These are phyloP conservation scores for Apodemia duryi DNA, from an alignment of 2,888 invertebrate genomes.

Conservation along the genomic window DNA sequence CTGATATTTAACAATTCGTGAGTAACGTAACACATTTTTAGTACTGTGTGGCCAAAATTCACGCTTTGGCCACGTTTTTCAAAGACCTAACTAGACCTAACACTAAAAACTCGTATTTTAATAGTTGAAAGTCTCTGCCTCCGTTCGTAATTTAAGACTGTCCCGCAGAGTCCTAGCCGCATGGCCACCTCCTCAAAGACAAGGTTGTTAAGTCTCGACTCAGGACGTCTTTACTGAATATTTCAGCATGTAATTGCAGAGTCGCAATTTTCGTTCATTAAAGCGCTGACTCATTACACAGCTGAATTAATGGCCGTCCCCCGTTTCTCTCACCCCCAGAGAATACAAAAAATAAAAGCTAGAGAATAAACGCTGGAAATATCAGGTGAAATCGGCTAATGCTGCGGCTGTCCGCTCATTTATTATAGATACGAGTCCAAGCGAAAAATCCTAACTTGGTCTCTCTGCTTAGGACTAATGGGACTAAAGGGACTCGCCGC, in stretches of 20 bases:
- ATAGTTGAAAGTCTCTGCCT: neutral
- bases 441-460: conserved; percentile 36
- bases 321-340: conserved; percentile 24
- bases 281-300: conserved; percentile 45
- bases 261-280: conserved; percentile 43
- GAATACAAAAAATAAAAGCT: conserved; percentile 12
- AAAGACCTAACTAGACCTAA: too few species aligned
- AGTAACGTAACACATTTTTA: too few species aligned
- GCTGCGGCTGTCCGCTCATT: conserved; percentile 48
- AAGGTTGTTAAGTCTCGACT: conserved; percentile 32
- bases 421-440: conserved; percentile 49
- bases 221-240: conserved; percentile 45
- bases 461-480: conserved; percentile 30
- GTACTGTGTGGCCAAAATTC: too few species aligned
- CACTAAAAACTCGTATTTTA: too few species aligned
- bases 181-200: conserved; percentile 21
- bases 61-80: too few species aligned
- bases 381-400: conserved; percentile 36
- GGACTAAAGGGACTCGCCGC: conserved; percentile 10
- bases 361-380: conserved; percentile 34
- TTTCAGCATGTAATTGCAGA: conserved; percentile 57
- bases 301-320: conserved; percentile 40
- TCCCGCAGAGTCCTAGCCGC: neutral
- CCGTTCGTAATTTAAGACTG: neutral
- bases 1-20: too few species aligned